Conservation (phyloP, 1,140 invertebrate genomes). For the Hylaeus anthracinus region DNA sequence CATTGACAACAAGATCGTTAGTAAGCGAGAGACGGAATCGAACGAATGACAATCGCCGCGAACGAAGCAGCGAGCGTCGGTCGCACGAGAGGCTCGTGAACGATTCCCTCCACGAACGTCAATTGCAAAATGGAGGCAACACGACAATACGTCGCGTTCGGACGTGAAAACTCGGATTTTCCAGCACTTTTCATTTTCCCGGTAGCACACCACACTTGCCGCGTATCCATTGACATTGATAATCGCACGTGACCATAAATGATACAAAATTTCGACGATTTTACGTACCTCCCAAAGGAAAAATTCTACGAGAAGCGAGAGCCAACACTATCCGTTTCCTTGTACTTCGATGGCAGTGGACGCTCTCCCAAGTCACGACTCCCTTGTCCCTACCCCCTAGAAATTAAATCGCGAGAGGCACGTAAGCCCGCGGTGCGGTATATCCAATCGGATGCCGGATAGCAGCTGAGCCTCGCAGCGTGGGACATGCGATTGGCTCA, state of each 20-base stretch:
- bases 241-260: neutral
- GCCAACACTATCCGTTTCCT: conserved; percentile 72
- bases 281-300: conserved; percentile 63
- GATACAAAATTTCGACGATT: neutral
- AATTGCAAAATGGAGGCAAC: conserved; percentile 74
- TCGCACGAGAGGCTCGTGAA: conserved; percentile 26
- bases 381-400: conserved; percentile 61
- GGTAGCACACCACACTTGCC: neutral
- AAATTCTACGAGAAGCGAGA: conserved; percentile 60
- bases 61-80: neutral
- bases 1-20: neutral
- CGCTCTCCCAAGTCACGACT: conserved; percentile 67
- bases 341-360: conserved; percentile 75
- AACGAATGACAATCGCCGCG: neutral
- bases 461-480: conserved; percentile 24
- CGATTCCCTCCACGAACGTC: conserved; percentile 67
- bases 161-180: conserved; percentile 26
- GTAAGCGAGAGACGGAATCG: neutral
- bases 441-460: conserved; percentile 55
- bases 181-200: conserved; percentile 5
- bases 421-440: conserved; percentile 58
- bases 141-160: conserved; percentile 34
- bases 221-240: neutral
- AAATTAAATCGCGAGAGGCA: conserved; percentile 68
- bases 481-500: conserved; percentile 46